Evolutionary conservation across 37 sponge, comb jelly and placozoan species (phyloP).

Genomic region (Bolinopsis microptera): DNA sequence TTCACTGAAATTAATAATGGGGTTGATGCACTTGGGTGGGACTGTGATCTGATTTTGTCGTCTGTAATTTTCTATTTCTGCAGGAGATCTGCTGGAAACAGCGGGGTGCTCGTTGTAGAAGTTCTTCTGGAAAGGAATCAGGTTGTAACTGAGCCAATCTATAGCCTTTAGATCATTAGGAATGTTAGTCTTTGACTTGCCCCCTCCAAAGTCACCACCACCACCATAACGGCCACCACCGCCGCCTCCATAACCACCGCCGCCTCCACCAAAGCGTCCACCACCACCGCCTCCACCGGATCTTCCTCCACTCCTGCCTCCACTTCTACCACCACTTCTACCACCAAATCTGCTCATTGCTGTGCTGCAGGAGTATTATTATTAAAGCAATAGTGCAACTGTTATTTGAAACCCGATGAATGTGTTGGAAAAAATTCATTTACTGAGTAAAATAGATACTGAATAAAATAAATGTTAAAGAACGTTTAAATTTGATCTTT

Average conservation of each 20-base stretch:
- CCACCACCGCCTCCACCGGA: too few species aligned
- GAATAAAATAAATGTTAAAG: too few species aligned
- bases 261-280: background rate
- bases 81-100: slow-evolving; percentile 67
- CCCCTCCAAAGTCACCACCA: slow-evolving; percentile 3
- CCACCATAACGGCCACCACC: slow-evolving; percentile 54
- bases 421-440: too few species aligned
- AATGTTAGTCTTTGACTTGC: slow-evolving; percentile 23
- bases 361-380: too few species aligned
- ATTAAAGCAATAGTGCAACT: too few species aligned
- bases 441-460: too few species aligned
- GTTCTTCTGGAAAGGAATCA: slow-evolving; percentile 82
- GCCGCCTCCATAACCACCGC: slow-evolving; percentile 61
- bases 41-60: slow-evolving; percentile 74
- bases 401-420: too few species aligned
- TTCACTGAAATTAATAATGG: slow-evolving; percentile 81
- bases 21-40: slow-evolving; percentile 76
- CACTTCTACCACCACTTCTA: background rate
- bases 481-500: too few species aligned
- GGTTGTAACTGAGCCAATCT: slow-evolving; percentile 55
- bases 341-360: slow-evolving; percentile 61
- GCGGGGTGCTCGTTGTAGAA: slow-evolving; percentile 83
- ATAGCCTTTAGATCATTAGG: slow-evolving; percentile 10
- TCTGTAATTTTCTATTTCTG: slow-evolving; percentile 72
- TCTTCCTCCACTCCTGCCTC: too few species aligned